phyloP scores from a whole-genome alignment of 2,113 vertebrate genomes.

The Ptyas mucosa region DNA sequence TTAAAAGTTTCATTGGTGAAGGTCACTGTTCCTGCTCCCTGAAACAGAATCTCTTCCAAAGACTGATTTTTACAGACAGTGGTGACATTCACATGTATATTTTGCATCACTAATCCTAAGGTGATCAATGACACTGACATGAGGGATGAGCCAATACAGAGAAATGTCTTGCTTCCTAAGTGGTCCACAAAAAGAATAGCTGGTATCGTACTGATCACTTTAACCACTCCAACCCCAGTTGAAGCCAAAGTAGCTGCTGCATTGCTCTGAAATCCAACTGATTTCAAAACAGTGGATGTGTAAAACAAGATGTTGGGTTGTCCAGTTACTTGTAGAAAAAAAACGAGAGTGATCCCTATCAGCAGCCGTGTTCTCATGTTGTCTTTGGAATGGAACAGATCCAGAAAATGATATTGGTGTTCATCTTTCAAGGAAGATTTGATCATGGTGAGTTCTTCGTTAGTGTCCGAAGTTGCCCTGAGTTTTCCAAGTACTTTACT shows the following conservation, averaged over 20 bases:
- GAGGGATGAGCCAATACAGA: constrained; percentile 82
- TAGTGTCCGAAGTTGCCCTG: constrained; percentile 69
- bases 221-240: constrained; percentile 88
- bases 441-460: constrained; percentile 80
- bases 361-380: constrained; percentile 87
- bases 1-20: constrained; percentile 56
- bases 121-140: constrained; percentile 82
- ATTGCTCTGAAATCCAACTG: constrained; percentile 89
- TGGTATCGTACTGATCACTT: constrained; percentile 86
- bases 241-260: constrained; percentile 90
- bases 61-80: constrained; percentile 80
- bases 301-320: constrained; percentile 94
- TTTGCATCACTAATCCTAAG: constrained; percentile 79
- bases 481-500: constrained; percentile 77
- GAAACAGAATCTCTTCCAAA: constrained; percentile 46
- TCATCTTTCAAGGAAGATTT: constrained; percentile 86
- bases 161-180: constrained; percentile 86
- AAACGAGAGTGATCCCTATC: constrained; percentile 81
- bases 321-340: constrained; percentile 91
- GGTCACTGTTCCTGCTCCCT: constrained; percentile 53
- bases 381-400: constrained; percentile 83
- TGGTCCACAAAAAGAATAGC: constrained; percentile 87
- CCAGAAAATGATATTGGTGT: constrained; percentile 79
- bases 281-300: constrained; percentile 88
- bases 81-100: constrained; percentile 81